These are phyloP conservation scores for Rhinoptilus africanus DNA, from an alignment of 2,113 vertebrate species.

Conservation along the genomic window DNA sequence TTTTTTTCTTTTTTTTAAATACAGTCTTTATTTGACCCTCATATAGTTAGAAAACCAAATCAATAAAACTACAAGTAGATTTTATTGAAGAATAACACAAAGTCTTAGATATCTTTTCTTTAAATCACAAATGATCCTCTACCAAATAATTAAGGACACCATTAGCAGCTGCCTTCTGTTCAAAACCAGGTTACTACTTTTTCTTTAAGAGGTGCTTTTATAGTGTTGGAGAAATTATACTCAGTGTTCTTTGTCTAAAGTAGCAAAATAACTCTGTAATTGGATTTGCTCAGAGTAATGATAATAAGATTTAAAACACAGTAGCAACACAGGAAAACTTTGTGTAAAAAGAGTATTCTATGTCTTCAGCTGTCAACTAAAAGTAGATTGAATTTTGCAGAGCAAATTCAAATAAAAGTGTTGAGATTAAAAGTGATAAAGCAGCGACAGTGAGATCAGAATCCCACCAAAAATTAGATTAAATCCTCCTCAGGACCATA, in stretches of 20 bases:
- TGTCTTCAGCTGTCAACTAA: conserved; percentile 59
- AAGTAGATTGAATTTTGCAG: conserved; percentile 66
- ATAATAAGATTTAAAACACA: conserved; percentile 69
- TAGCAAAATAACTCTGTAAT: conserved; percentile 63
- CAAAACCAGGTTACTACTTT: conserved; percentile 27
- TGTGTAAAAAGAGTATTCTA: not conserved
- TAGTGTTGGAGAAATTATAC: conserved; percentile 43
- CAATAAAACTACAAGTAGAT: not conserved
- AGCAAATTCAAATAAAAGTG: conserved; percentile 72
- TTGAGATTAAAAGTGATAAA: conserved; percentile 76
- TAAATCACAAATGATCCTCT: not conserved
- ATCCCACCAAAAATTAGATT: conserved; percentile 72
- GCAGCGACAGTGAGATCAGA: conserved; percentile 56
- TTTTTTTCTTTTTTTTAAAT: not conserved
- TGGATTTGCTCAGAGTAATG: conserved; percentile 59
- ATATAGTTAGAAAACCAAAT: not conserved
- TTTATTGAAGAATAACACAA: not conserved
- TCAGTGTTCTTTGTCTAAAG: conserved; percentile 30
- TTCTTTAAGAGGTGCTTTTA: conserved; percentile 41
- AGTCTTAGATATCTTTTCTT: not conserved
- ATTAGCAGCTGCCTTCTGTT: not conserved
- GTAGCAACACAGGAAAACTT: conserved; percentile 44
- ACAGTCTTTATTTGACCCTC: not conserved
- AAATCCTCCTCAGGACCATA: conserved; percentile 59
- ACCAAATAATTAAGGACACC: conserved; percentile 27